These are phyloP conservation scores for rabbit (Oryctolagus cuniculus) DNA, from an alignment of 2,113 vertebrate genomes.

Conservation along the genomic window DNA sequence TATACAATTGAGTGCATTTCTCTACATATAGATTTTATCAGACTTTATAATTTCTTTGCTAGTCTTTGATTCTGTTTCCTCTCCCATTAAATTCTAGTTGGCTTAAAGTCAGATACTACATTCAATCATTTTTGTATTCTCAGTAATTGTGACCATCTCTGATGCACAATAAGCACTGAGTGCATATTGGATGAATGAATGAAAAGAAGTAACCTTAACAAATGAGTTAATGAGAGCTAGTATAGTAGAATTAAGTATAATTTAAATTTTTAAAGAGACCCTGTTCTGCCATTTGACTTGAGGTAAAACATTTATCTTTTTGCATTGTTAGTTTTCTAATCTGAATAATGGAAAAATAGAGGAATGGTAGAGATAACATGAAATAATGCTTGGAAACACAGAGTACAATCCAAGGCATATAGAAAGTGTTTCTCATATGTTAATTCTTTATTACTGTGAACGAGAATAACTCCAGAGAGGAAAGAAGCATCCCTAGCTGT, in stretches of 20 bases:
- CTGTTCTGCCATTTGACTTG: constrained; percentile 24
- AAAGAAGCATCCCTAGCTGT: not conserved
- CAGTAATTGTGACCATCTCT: not conserved
- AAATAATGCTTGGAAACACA: constrained; percentile 36
- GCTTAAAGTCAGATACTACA: not conserved
- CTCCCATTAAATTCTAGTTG: not conserved
- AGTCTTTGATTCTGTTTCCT: not conserved
- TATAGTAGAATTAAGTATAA: not conserved
- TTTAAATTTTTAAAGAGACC: constrained; percentile 12
- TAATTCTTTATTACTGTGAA: constrained; percentile 25
- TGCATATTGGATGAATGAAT: not conserved
- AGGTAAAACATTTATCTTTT: not conserved
- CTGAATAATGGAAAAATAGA: not conserved
- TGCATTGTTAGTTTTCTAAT: not conserved
- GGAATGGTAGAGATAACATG: not conserved
- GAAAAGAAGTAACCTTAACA: not conserved
- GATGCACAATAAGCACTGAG: not conserved
- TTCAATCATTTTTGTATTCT: not conserved
- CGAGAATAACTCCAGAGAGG: not conserved
- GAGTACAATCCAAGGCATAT: not conserved
- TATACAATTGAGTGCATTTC: not conserved
- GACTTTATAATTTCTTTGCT: not conserved
- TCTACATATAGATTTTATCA: not conserved
- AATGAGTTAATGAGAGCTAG: not conserved
- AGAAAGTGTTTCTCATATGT: not conserved